Base-by-base conservation (phyloP, 2,797 vertebrate genomes). In the Sebastes diaconus region DNA sequence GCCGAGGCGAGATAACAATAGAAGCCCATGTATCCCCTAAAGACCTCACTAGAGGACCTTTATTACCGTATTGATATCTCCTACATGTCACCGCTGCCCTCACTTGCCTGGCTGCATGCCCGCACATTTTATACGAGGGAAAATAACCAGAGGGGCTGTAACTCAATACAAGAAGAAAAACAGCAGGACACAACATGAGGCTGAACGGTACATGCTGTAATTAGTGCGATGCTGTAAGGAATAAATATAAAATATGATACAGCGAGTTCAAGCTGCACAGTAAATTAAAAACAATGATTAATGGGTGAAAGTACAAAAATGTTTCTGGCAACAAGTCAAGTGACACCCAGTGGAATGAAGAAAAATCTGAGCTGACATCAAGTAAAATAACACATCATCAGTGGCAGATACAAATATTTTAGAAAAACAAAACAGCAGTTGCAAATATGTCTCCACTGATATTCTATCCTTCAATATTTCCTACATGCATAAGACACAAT, bases 1-100 rank as follows among this genome's bases (percentile, higher is more conserved):
- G 92, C 86, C 13, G 84, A 88, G 87, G 81, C 79, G 72, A 88
- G 91, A 94, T 92, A 92, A 93, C 91, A 94, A 93, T 84, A 85
- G 92, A 87, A 81, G 82, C 36, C 79, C 86, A 22, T 92, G 93
- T 94, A 90, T 92, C 87, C 92, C 91, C 93, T 82, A 36, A 87
- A 92, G 93, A 90, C 81, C 89, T 93, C 86, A 91, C 87, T 84
- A 87, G 76, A 92, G 66, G 84, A 84, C 88, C 89, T 90, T 93
- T 92, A 93, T 90, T 91, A 89, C 83, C 39, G 87, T 83, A 87
- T 79, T 88, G 92, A 92, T 90, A 83, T 89, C 91, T 88, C 54
- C 84, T 81, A 72, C 83, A 88, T 91, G 86, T 92, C 89, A 80
- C 75, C 39, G 24, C 83, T 87, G 88, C 84, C 87, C 81, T 77